Base-by-base conservation (phyloP, 2,888 invertebrate genomes). In the Catocala fraxini region DNA sequence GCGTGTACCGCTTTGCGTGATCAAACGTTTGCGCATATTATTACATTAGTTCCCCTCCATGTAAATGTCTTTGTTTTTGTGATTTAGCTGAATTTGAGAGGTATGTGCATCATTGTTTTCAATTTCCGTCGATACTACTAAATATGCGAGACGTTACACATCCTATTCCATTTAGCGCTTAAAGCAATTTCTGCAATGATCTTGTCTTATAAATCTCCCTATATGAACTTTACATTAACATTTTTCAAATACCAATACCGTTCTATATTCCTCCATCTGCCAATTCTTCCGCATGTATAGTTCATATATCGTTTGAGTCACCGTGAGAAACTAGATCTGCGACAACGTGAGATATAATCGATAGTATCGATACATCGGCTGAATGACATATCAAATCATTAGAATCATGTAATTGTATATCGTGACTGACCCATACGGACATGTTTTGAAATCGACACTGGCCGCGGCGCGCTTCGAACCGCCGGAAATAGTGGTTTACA, bases 351-450 rank as follows among this genome's bases (percentile, higher is more conserved):
- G 85, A 81, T 80, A 79, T 78, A 82, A 84, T 82, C 79, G 80
- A 83, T 83, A 77, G 75, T 77, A 83, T 83, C 80, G 79, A 80
- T 80, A 84, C 79, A 76, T 70, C 62, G 72, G 59, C 70, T 79
- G 81, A 81, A 83, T 81, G 84, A 82, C 84, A 82, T 86, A 85
- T 84, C 82, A 78, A 82, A 80, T 82, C 75, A 75, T 80, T 85
- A 81, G 76, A 83, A 79, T 82, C 77, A 73, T 80, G 82, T 81
- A 81, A 85, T 77, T 75, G 71, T 77, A 81, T 82, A 82, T 80
- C 80, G 74, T 33, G 10, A 25, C 15, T 73, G 81, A 80, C 75
- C 81, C 75, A 79, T 78, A 80, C 80, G 75, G 73, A 80, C 76
- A 76, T 65, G 80, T 81, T 85, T 80, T 79, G 83, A 81, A 80